Percentiles rank a stretch among this genome's conserved stretches.
Evolutionary conservation across 2,113 vertebrate species (phyloP).

Genomic region (Chaetops frenatus): DNA sequence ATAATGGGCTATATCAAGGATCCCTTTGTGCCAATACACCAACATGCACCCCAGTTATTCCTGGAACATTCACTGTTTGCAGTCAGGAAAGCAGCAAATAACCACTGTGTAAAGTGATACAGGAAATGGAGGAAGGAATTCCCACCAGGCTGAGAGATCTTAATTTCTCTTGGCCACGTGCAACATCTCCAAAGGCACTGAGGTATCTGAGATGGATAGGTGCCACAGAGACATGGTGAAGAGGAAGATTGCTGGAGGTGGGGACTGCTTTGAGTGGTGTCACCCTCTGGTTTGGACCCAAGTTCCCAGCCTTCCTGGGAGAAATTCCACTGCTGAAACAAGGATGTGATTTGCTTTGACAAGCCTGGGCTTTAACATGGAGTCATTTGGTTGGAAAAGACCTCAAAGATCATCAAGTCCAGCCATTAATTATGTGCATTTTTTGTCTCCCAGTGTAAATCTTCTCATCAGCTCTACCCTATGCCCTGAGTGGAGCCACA

Average conservation of each 20-base stretch:
- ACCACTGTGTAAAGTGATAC: not conserved
- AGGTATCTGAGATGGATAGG: not conserved
- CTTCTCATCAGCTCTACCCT: not conserved
- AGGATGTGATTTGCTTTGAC: not conserved
- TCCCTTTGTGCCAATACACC: not conserved
- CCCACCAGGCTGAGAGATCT: not conserved
- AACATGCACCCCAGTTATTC: not conserved
- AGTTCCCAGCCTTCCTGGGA: not conserved
- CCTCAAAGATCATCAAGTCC: not conserved
- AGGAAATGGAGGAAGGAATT: not conserved
- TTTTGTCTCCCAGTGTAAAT: not conserved
- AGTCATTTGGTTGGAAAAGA: not conserved
- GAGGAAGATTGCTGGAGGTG: not conserved
- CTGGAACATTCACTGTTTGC: not conserved
- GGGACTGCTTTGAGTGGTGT: not conserved
- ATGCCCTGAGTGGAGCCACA: rapidly evolving
- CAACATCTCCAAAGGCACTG: not conserved
- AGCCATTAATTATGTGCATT: not conserved
- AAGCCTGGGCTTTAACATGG: not conserved
- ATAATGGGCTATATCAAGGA: not conserved
- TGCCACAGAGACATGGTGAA: not conserved
- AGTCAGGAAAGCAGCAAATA: not conserved
- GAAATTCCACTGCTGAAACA: not conserved
- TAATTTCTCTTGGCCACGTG: not conserved
- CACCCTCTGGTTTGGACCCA: not conserved